Base-by-base conservation (phyloP, 1,140 invertebrate species). In the Magallana angulata region DNA sequence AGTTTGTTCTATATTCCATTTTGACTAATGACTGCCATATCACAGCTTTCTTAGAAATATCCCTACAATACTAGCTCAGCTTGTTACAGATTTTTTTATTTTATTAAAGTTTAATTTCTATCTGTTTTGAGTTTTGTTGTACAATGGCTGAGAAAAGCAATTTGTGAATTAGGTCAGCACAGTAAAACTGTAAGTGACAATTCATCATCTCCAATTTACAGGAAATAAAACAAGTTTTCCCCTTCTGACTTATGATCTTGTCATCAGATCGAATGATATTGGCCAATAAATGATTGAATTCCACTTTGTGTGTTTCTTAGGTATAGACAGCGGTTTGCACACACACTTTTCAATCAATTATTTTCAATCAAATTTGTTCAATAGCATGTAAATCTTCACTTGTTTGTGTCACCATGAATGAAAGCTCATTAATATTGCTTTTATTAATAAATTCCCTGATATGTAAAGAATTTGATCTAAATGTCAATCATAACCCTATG, bases 181-280 rank as follows among this genome's bases (percentile, higher is more conserved):
- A 30, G 68, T 71, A 71, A 71, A 36, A 18, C 7, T 30, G 0
- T 18, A 71, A 36, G 36, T 71, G 68, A 71, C 68, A 71, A 71
- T 71, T 71, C 68, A 71, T 71, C 68, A 71, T 71, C 68, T 71
- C 68, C 68, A 71, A 36, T 30, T 71, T 71, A 71, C 68, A 71
- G 68, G 68, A 71, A 71, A 71, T 71, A 71, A 71, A 30, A 71
- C 68, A 71, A 36, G 68, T 30, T 71, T 30, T 71, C 68, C 30
- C 68, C 68, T 71, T 18, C 68, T 71, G 68, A 71, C 68, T 71
- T 71, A 71, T 12, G 36, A 30, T 12, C 68, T 71, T 71, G 68
- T 71, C 68, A 71, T 71, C 36, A 71, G 36, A 30, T 71, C 24
- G 68, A 71, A 71, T 36, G 68, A 71, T 71, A 71, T 71, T 71